phyloP scores from a whole-genome alignment of 2,113 vertebrate genomes.

The Callospermophilus lateralis region DNA sequence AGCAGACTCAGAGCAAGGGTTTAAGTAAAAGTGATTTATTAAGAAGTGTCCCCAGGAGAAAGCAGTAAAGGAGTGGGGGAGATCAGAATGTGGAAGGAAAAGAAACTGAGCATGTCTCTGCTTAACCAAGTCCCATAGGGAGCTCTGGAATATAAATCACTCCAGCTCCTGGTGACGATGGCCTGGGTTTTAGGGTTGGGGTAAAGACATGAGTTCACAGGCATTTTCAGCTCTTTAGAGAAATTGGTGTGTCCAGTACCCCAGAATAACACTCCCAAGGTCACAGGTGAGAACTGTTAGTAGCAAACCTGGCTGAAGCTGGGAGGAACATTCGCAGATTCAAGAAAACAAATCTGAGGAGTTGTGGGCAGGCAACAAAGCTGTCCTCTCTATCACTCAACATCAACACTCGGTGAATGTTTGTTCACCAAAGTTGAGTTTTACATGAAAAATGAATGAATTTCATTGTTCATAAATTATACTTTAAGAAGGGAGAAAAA shows the following conservation, averaged over 20 bases:
- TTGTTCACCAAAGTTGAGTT: neutral
- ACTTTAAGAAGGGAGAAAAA: neutral
- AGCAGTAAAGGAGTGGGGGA: neutral
- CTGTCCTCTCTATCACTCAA: neutral
- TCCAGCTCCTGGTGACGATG: neutral
- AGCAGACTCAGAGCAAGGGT: slow-evolving; percentile 51
- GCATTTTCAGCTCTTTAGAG: neutral
- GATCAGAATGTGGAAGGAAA: neutral
- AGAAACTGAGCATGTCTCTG: neutral
- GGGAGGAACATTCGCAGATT: neutral
- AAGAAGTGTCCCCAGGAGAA: neutral
- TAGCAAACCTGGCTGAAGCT: neutral
- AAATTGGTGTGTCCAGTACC: neutral
- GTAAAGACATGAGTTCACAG: neutral
- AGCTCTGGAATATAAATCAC: neutral
- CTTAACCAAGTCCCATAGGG: neutral
- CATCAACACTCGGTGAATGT: neutral
- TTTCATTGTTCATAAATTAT: neutral
- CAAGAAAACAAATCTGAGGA: neutral
- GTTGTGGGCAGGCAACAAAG: neutral
- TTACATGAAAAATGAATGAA: neutral
- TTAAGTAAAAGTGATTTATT: slow-evolving; percentile 71
- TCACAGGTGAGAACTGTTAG: neutral
- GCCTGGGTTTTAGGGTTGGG: neutral
- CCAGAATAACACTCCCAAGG: neutral